phyloP scores from a whole-genome alignment of 2,797 vertebrate species.

The Silurus lanzhouensis region DNA sequence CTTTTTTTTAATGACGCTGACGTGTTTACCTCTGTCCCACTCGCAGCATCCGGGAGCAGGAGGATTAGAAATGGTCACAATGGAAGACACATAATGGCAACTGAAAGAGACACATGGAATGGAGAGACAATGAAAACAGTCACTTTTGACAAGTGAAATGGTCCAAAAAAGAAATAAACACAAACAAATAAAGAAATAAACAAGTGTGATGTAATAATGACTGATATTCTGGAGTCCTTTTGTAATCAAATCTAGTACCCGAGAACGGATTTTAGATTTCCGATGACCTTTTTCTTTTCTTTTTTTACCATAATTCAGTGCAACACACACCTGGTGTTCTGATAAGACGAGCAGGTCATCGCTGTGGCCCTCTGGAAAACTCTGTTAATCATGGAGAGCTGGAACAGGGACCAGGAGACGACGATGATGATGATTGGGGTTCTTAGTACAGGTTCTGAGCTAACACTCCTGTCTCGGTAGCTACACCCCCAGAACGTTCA shows the following conservation, averaged over 20 bases:
- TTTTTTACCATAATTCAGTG: slow-evolving; percentile 31
- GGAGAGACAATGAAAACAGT: slow-evolving; percentile 49
- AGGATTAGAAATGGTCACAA: slow-evolving; percentile 56
- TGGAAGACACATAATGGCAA: slow-evolving; percentile 59
- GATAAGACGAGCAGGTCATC: slow-evolving; percentile 40
- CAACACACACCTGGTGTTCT: slow-evolving; percentile 31
- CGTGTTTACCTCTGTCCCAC: too few species aligned
- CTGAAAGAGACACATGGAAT: slow-evolving; percentile 59
- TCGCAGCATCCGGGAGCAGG: slow-evolving; percentile 41
- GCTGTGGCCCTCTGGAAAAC: slow-evolving; percentile 38
- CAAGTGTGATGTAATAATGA: too few species aligned
- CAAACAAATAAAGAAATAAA: slow-evolving; percentile 10
- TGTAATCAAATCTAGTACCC: too few species aligned
- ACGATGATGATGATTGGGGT: too few species aligned
- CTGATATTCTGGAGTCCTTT: too few species aligned
- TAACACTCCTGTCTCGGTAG: too few species aligned
- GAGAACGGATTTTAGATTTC: too few species aligned
- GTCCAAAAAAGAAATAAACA: background rate
- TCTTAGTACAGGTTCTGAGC: too few species aligned
- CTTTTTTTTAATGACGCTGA: too few species aligned
- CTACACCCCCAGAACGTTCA: too few species aligned
- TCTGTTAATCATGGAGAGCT: slow-evolving; percentile 43
- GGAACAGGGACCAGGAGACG: background rate
- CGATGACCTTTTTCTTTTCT: too few species aligned
- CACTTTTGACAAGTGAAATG: slow-evolving; percentile 30